phyloP scores from a whole-genome alignment of 2,888 invertebrate genomes.

The Aphidoletes aphidimyza region DNA sequence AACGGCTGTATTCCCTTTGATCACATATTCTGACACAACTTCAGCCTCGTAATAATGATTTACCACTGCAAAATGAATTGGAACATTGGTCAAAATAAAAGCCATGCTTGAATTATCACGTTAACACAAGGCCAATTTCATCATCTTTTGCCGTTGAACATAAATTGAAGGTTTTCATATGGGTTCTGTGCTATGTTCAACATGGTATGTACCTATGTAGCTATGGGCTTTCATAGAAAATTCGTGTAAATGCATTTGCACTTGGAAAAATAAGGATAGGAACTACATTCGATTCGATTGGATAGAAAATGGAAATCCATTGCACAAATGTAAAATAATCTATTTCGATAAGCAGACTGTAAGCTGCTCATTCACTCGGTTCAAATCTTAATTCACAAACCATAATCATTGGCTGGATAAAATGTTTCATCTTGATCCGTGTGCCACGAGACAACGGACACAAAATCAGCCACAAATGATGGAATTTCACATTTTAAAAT shows the following conservation, averaged over 20 bases:
- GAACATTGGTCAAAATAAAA: not conserved
- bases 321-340: not conserved
- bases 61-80: constrained; percentile 73
- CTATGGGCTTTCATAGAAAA: no score
- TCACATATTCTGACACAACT: constrained; percentile 89
- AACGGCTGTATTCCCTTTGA: constrained; percentile 86
- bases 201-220: no score
- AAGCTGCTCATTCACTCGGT: no score
- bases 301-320: constrained; percentile 35
- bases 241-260: no score
- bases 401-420: constrained; percentile 65
- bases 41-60: constrained; percentile 90
- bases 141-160: no score
- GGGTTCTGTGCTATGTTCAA: no score
- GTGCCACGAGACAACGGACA: constrained; percentile 86
- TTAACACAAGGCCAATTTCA: no score
- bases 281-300: not conserved
- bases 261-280: not conserved
- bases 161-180: not conserved
- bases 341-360: not conserved
- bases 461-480: constrained; percentile 92
- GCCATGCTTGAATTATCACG: no score
- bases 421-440: constrained; percentile 72
- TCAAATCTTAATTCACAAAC: constrained; percentile 61
- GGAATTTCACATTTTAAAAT: constrained; percentile 88